These are phyloP conservation scores for Amniataba percoides DNA, from an alignment of 2,797 vertebrate genomes.

Conservation along the genomic window DNA sequence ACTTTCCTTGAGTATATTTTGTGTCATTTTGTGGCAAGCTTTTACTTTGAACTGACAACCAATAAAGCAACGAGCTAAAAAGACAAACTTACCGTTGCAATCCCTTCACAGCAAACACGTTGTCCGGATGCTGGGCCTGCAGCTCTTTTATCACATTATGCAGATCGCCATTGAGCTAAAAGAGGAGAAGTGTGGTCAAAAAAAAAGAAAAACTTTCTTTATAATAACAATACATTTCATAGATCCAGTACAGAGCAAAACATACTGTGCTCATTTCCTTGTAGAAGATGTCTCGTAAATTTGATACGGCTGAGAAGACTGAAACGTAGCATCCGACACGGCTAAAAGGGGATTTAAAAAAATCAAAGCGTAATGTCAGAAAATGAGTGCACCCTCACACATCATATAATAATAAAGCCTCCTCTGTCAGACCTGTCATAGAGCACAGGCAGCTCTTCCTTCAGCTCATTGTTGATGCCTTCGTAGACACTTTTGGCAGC, in stretches of 20 bases:
- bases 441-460: constrained; percentile 91
- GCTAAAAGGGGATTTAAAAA: constrained; percentile 69
- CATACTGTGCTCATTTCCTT: constrained; percentile 93
- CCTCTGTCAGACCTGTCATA: constrained; percentile 76
- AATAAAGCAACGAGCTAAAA: not conserved
- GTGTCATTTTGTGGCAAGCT: not conserved
- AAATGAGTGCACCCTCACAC: not conserved
- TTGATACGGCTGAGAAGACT: constrained; percentile 93
- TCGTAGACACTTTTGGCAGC: constrained; percentile 90
- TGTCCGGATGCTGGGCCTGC: constrained; percentile 93
- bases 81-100: constrained; percentile 75
- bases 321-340: constrained; percentile 93
- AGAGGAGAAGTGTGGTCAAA: constrained; percentile 21
- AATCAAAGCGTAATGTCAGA: not conserved
- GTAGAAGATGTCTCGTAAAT: constrained; percentile 91
- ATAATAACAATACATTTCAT: not conserved
- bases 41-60: not conserved
- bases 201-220: not conserved
- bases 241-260: not conserved
- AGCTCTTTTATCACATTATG: constrained; percentile 92
- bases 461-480: constrained; percentile 90
- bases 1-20: no score
- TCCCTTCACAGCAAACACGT: constrained; percentile 91
- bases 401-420: not conserved
- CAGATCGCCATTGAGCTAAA: constrained; percentile 91